Base-by-base conservation (phyloP, 1,140 invertebrate species). In the Drosophila virilis region DNA sequence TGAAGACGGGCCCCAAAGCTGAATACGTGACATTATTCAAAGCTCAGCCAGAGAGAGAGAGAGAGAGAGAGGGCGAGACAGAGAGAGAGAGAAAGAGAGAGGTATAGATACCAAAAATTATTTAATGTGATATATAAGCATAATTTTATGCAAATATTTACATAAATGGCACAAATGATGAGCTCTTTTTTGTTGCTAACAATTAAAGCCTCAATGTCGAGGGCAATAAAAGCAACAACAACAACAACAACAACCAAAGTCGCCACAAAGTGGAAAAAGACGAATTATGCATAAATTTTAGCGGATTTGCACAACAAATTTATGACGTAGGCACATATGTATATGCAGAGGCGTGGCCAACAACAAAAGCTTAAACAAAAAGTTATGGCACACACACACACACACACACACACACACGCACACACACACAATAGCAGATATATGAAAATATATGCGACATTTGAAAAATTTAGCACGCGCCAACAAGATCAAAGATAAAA, bases 131-230 rank as follows among this genome's bases (percentile, higher is more conserved):
- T 66, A 67, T 59, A 71, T 80, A 80, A 84, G 80, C 80, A 80
- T 80, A 80, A 74, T 66, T 84, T 77, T 80, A 78, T 67, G 75
- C 57, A 61, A 71, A 59, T 65, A 57, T 67, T 73, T 62, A 51
- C 67, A 69, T 45, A 74, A 71, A 71, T 59, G 66, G 66, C 72
- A 43, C 37, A 68, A 32, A 59, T 22, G 13, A 54, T 59, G 42
- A 40, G 38, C 22, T 73, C 59, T 52, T 51, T 38, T 59, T 51
- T 33, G 38, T 40, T 58, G 54, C 66, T 43, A 72, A 80, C 80
- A 84, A 84, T 84, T 84, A 84, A 77, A 73, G 77, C 81, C 28
- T 55, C 77, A 84, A 84, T 83, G 79, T 83, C 80, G 75, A 78
- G 79, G 75, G 75, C 75, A 15, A 51, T 33, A 50, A 48, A 5